Conservation (phyloP, 2,888 invertebrate species). For the Drosophila mettleri region DNA sequence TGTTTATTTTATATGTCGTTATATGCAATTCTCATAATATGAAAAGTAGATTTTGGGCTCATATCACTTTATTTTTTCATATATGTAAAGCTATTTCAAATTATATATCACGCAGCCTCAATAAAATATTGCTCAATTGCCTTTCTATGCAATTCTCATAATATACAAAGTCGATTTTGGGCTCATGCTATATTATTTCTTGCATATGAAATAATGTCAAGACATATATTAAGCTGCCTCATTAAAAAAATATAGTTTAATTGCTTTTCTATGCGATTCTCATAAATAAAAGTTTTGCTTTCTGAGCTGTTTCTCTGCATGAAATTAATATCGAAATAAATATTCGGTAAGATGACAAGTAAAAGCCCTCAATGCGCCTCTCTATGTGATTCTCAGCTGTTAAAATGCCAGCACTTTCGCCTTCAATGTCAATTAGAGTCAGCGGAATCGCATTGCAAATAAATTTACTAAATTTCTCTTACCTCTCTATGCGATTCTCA, state of each 20-base stretch:
- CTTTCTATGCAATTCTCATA: neutral
- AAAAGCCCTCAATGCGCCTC: neutral
- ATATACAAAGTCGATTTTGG: neutral
- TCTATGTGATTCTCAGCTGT: neutral
- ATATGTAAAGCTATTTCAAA: neutral
- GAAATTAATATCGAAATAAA: neutral
- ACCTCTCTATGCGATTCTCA: conserved; percentile 10
- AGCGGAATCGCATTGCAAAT: neutral
- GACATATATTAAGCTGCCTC: too few relatives aligned
- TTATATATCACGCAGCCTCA: too few relatives aligned
- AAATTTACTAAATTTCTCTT: neutral
- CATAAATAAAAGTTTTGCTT: neutral
- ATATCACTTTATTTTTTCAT: neutral
- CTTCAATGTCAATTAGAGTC: neutral
- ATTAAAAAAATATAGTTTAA: neutral
- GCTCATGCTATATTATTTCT: neutral
- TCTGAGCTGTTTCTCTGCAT: neutral
- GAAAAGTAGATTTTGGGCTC: neutral
- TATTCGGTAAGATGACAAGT: neutral
- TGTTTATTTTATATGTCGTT: too few relatives aligned
- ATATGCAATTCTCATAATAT: neutral
- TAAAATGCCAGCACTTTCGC: too few relatives aligned
- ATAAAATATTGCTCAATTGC: too few relatives aligned
- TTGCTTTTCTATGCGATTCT: neutral
- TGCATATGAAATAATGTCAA: neutral